A percentile compares a stretch with the other conserved stretches of the same genome.
Evolutionary conservation across 2,888 invertebrate genomes (phyloP).

Genomic region (Phyllotreta striolata): DNA sequence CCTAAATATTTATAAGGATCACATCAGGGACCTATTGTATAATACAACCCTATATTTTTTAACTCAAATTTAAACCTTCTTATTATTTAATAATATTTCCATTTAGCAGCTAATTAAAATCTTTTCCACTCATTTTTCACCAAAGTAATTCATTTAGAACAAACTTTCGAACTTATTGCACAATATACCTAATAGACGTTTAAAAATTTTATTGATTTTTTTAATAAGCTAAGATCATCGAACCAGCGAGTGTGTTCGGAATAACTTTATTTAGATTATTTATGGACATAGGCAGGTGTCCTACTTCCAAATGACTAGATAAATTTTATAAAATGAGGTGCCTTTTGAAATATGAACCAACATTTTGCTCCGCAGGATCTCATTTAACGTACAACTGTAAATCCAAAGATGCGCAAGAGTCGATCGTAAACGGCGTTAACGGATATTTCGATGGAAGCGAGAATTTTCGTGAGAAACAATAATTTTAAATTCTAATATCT

Average conservation of each 20-base stretch:
- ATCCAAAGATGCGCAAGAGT: slow-evolving; percentile 3
- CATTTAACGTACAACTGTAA: slow-evolving; percentile 3
- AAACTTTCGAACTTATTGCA: not conserved
- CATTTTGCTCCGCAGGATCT: slow-evolving; percentile 15
- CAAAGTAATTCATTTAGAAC: too few species aligned
- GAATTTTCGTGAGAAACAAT: too few species aligned
- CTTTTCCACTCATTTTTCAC: too few species aligned
- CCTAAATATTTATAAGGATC: too few species aligned
- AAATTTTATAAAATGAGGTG: slow-evolving; percentile 5
- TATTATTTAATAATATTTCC: too few species aligned
- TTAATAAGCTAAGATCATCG: slow-evolving; percentile 2
- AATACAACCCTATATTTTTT: too few species aligned
- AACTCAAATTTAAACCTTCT: too few species aligned
- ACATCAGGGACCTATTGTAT: too few species aligned
- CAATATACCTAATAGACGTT: slow-evolving; percentile 1
- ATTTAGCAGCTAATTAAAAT: too few species aligned
- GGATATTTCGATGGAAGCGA: too few species aligned
- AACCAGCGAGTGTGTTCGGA: slow-evolving; percentile 7
- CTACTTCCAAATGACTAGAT: slow-evolving; percentile 15
- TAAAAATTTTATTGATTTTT: slow-evolving; percentile 12
- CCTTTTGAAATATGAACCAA: slow-evolving; percentile 12
- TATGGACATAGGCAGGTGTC: slow-evolving; percentile 13
- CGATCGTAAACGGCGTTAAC: not conserved
- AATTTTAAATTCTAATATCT: too few species aligned
- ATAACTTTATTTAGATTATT: slow-evolving; percentile 18